Conservation (phyloP, 2,797 vertebrate species). For the Champsocephalus esox region DNA sequence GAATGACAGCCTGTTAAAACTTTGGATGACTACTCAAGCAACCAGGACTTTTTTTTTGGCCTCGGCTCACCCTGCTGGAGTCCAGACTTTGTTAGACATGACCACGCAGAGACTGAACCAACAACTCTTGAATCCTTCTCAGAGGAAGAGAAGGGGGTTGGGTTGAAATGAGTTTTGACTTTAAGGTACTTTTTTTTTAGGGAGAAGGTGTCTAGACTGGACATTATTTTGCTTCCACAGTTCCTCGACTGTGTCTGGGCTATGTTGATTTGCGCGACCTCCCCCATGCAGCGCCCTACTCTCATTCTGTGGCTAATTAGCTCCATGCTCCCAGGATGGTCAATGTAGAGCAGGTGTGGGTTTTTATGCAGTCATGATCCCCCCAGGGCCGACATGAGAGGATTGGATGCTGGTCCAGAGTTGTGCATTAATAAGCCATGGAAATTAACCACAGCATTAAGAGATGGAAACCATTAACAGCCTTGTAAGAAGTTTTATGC, state of each 20-base stretch:
- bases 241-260: conserved; percentile 51
- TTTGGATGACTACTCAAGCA: conserved; percentile 57
- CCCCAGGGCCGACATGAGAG: conserved; percentile 47
- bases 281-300: conserved; percentile 13
- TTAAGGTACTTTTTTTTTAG: conserved; percentile 55
- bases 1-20: conserved; percentile 61
- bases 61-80: conserved; percentile 45
- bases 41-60: conserved; percentile 44
- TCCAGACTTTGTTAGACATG: conserved; percentile 64
- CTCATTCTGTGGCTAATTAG: conserved; percentile 68
- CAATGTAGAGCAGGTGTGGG: conserved; percentile 80
- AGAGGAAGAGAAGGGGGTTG: conserved; percentile 39
- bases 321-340: conserved; percentile 62
- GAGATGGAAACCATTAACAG: conserved; percentile 83
- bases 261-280: conserved; percentile 17
- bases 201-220: conserved; percentile 66
- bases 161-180: conserved; percentile 47
- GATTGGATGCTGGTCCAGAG: conserved; percentile 63
- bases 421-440: conserved; percentile 78
- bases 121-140: conserved; percentile 66
- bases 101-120: conserved; percentile 65
- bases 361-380: conserved; percentile 54
- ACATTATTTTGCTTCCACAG: conserved; percentile 47
- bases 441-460: conserved; percentile 84
- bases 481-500: conserved; percentile 79